phyloP scores from a whole-genome alignment of 2,113 vertebrate genomes.

The Synchiropus splendidus region DNA sequence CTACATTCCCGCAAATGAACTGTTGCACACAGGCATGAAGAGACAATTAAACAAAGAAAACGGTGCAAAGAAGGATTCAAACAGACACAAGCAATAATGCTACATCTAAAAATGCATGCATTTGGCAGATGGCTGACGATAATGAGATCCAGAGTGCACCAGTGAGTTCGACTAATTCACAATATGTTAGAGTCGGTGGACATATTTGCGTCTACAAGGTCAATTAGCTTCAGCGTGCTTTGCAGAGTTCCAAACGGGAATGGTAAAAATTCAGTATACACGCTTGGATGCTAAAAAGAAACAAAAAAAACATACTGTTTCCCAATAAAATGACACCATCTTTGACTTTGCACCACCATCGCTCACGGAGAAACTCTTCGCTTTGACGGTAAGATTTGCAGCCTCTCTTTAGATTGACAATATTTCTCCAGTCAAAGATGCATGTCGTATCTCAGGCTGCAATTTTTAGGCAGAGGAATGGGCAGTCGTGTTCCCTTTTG shows the following conservation, averaged over 20 bases:
- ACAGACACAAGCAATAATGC: too few species aligned
- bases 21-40: too few species aligned
- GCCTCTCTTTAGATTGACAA: constrained; percentile 3
- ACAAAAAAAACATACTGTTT: too few species aligned
- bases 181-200: constrained; percentile 31
- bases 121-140: constrained; percentile 51
- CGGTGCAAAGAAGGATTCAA: too few species aligned
- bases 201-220: constrained; percentile 37
- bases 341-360: too few species aligned
- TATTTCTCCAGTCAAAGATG: constrained; percentile 15
- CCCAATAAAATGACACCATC: too few species aligned
- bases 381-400: too few species aligned
- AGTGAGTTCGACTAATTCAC: constrained; percentile 32
- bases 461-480: neutral
- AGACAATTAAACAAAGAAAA: too few species aligned
- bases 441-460: constrained; percentile 5
- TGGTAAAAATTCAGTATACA: neutral
- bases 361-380: too few species aligned
- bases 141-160: constrained; percentile 38
- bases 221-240: constrained; percentile 21
- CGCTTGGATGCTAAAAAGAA: too few species aligned
- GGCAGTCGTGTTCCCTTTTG: constrained; percentile 1
- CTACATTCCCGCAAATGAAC: too few species aligned
- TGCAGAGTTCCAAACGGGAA: neutral
- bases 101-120: neutral